phyloP scores from a whole-genome alignment of 2,888 invertebrate genomes.

The Cryptophagus acutangulus region DNA sequence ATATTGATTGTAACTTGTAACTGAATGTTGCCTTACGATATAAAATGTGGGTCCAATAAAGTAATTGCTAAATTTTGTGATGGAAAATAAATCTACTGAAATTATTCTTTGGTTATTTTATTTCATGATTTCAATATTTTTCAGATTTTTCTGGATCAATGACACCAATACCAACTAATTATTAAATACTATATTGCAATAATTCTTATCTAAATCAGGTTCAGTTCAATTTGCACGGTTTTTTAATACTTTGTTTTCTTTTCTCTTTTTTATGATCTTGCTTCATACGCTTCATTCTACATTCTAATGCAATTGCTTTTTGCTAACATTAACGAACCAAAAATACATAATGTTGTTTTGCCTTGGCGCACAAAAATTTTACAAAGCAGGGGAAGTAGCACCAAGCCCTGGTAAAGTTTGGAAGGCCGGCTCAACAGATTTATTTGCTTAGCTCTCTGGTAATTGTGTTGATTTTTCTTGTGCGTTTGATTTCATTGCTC shows the following conservation, averaged over 20 bases:
- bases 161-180: constrained; percentile 44
- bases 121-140: constrained; percentile 36
- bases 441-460: constrained; percentile 41
- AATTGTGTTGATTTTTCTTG: not conserved
- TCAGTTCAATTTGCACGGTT: constrained; percentile 38
- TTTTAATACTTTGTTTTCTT: constrained; percentile 34
- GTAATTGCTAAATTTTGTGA: constrained; percentile 25
- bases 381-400: constrained; percentile 38
- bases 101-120: constrained; percentile 32
- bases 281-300: constrained; percentile 36
- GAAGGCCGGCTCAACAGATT: constrained; percentile 46
- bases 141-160: constrained; percentile 49
- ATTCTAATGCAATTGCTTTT: constrained; percentile 42
- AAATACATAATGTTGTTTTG: no score
- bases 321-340: no score
- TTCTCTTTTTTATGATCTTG: constrained; percentile 34
- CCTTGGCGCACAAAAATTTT: constrained; percentile 24
- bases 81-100: constrained; percentile 24
- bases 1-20: constrained; percentile 2
- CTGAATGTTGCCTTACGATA: not conserved
- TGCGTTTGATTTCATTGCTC: not conserved
- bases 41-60: constrained; percentile 35
- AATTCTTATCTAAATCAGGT: constrained; percentile 32
- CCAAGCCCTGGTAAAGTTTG: constrained; percentile 46
- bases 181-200: not conserved